Evolutionary conservation across 2,888 invertebrate species (phyloP), one percentile per base, ranked within the genome.

Genomic region (Rhamphomyia laevipes): DNA sequence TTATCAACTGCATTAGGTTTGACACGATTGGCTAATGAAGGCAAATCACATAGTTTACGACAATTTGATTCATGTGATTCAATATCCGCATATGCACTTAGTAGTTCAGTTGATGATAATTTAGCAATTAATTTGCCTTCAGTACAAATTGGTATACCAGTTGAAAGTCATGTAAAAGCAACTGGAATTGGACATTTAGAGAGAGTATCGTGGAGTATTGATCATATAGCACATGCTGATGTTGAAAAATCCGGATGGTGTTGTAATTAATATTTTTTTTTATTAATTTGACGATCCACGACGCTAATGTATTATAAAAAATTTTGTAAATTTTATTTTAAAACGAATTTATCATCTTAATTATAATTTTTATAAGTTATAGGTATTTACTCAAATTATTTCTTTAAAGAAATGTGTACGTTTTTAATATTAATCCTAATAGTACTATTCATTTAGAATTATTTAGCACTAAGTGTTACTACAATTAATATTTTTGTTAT

Each of bases 211-310:
- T 76, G 80, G 75, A 77, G 77, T 55, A 77, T 80, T 50, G 74
- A 74, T 54, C 77, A 76, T 57, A 79, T 84, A 49, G 84, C 84
- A 0, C 78, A 82, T 58, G 86, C 81, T 0, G 78, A 81, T 53
- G 67, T 73, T 37, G 81, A 81, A 60, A 74, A 67, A 31, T 73
- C 71, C 4, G 68, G 68, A 43, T 74, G 78, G 69, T 85, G 85
- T 61, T 85, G 80, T 63, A 80, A 71, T 63, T 61, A 51, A 58
- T 35, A n/a, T n/a, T 13, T 35, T 35, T 35, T 27, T 7, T 27
- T 27, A 27, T 7, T 7, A 27, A 27, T 27, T 9, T n/a, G n/a
- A n/a, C n/a, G n/a, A n/a, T 27, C 23, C 2, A 4, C 23, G 7
- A 27, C 23, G 9, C 23, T 27, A 27, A 27, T 27, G 23, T 27